These are phyloP conservation scores for Ischnura elegans DNA, from an alignment of 2,888 invertebrate genomes.

Conservation along the genomic window DNA sequence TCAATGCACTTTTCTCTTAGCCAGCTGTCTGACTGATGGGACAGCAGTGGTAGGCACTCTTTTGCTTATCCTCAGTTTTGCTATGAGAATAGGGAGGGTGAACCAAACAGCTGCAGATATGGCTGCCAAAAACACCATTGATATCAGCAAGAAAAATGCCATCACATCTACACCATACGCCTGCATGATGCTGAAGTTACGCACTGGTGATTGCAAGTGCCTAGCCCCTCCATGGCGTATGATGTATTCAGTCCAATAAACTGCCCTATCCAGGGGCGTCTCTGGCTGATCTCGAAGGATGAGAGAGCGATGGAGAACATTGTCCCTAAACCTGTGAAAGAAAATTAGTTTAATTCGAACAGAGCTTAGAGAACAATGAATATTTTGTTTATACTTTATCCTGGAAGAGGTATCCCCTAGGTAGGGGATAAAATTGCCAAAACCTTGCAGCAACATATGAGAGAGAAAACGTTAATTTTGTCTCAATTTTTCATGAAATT, in stretches of 20 bases:
- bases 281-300: slow-evolving; percentile 88
- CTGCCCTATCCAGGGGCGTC: slow-evolving; percentile 86
- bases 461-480: too few relatives aligned
- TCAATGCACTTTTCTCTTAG: background rate
- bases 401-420: too few relatives aligned
- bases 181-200: slow-evolving; percentile 84
- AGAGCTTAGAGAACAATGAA: too few relatives aligned
- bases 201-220: slow-evolving; percentile 87
- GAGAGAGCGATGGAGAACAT: slow-evolving; percentile 84
- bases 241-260: slow-evolving; percentile 94
- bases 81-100: background rate
- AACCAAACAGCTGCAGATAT: background rate
- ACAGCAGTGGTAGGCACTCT: background rate
- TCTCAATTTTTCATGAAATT: too few relatives aligned
- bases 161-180: slow-evolving; percentile 85
- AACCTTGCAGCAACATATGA: too few relatives aligned
- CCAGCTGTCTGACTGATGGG: background rate
- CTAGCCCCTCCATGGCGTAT: slow-evolving; percentile 89
- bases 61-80: background rate
- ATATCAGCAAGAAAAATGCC: slow-evolving; percentile 76
- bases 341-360: background rate
- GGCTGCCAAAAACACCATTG: slow-evolving; percentile 59
- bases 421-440: too few relatives aligned
- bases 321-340: slow-evolving; percentile 79
- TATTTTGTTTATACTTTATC: too few relatives aligned